Base-by-base conservation (phyloP, 2,888 invertebrate species). In the Ochlodes sylvanus region DNA sequence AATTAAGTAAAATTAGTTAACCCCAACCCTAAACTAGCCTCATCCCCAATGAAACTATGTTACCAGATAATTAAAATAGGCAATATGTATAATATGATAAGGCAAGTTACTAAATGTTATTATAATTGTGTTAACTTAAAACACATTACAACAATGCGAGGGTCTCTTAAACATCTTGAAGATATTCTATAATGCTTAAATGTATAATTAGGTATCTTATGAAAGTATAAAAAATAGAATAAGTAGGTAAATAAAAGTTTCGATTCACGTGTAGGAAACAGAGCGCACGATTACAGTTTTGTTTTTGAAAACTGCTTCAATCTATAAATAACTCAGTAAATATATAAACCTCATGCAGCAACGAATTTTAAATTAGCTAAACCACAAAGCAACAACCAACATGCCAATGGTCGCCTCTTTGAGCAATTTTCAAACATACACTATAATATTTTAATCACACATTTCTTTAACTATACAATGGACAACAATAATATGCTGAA, bases 1-100 rank as follows among this genome's bases (percentile, higher is more conserved):
- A 65, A 64, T 70, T 71, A 72, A 74, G 71, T 72, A 72, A 64
- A 70, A 68, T 70, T 54, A 60, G 61, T 57, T 58, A 57, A 54
- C 65, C 72, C 61, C 61, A 71, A 64, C 47, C 66, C 50, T 68
- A 58, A 64, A 12, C 0, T 63, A 7, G 38, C 38, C 38, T 55
- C 21, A 54, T 5, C 7, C 17, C 55, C 17, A 47, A 15, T 10
- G 7, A 19, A 65, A 21, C 57, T 57, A n/a, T n/a, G 21, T 17
- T 14, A 38, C 27, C 64, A 57, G 2, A 58, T 56, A 34, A 32
- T 15, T n/a, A 38, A 38, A 38, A 38, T 12, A 38, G 38, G 12
- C 38, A 38, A 38, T 38, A 38, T 10, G 38, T 1, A 12, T 0
- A 38, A 9, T 0, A 34, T 34, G 34, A 9, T 38, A 12, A 12